Evolutionary conservation across 2,113 vertebrate genomes (phyloP), one percentile per base, ranked within the genome.

Genomic region (Megalops atlanticus): DNA sequence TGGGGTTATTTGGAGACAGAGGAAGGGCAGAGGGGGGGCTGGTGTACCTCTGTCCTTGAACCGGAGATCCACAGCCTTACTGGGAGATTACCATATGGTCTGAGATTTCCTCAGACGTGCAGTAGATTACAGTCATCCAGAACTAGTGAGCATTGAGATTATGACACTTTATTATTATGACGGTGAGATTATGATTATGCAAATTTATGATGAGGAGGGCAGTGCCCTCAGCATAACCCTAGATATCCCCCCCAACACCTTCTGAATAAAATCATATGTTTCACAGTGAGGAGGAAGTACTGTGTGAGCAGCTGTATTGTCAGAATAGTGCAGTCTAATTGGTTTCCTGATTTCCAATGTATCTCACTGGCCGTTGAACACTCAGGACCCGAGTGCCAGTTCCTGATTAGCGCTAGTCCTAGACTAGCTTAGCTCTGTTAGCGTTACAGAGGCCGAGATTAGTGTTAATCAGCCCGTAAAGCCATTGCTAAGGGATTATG

Each of bases 401-500:
- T n/a, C 54, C 21, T 18, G 54, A 24, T 58, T 16, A 58, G 24
- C 54, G 18, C 35, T 12, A 38, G 3, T 38, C 12, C 6, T 12
- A 14, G 33, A n/a, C 69, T 6, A 38, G 35, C 15, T 35, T 38
- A 21, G 69, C 35, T 36, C 69, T 38, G 69, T 36, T 71, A 21
- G 35, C 71, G 18, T 73, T 24, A 40, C 4, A 15, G 14, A 73
- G 38, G 15, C 72, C 11, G 4, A 41, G 38, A n/a, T 73, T 52
- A 80, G 8, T 16, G 31, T 15, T 80, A 52, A 73, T 80, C 69
- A 80, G 31, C 33, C 43, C 38, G 33, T 5, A 31, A 49, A 49
- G 43, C 43, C 78, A 80, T 80, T 71, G 41, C 43, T 54, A 8
- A 35, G 41, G 45, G 69, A 80, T 80, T 80, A 73, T 72, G 24